A percentile compares a stretch with the other conserved stretches of the same genome.
phyloP scores from a whole-genome alignment of 2,888 invertebrate genomes.

The Leptinotarsa rubiginosa region DNA sequence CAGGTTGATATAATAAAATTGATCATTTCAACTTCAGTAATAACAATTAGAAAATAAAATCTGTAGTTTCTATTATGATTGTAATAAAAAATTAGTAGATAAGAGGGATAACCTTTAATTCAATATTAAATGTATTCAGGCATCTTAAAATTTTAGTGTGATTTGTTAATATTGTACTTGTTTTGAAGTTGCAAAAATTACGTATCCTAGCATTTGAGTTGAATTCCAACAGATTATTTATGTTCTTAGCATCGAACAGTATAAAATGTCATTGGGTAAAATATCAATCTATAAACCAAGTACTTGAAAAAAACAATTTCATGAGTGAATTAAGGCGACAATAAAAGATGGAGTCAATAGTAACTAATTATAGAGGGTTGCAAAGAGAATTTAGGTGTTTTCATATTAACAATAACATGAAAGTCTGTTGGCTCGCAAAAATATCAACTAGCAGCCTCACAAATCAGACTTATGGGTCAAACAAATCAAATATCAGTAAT shows the following conservation, averaged over 20 bases:
- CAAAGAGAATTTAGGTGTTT: constrained; percentile 12
- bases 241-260: neutral
- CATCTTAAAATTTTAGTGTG: neutral
- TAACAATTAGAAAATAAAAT: neutral
- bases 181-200: neutral
- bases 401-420: constrained; percentile 31
- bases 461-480: constrained; percentile 62
- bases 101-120: no score
- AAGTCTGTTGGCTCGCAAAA: constrained; percentile 60
- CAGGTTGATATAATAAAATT: no score
- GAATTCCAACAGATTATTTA: neutral
- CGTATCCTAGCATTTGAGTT: neutral
- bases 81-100: no score
- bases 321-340: no score
- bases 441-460: constrained; percentile 63
- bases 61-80: neutral
- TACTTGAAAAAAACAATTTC: no score
- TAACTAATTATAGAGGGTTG: constrained; percentile 1
- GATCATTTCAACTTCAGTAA: no score
- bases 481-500: constrained; percentile 44
- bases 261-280: no score
- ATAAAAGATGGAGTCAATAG: neutral
- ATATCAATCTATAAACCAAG: no score
- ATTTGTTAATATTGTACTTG: neutral
- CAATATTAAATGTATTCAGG: neutral